Conservation (phyloP, 2,113 vertebrate species). For the Gyps fulvus region DNA sequence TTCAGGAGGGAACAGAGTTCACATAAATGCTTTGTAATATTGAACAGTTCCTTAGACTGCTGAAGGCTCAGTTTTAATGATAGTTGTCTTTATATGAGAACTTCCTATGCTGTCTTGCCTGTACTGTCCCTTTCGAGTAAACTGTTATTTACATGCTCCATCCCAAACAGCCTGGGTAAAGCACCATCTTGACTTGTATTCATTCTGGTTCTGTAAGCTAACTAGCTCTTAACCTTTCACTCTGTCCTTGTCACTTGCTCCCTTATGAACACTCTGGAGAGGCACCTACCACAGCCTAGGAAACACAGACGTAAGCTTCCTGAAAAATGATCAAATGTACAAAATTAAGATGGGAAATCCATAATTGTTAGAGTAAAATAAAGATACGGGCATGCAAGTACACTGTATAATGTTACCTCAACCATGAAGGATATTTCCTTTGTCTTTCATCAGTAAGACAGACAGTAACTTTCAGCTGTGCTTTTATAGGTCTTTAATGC, state of each 20-base stretch:
- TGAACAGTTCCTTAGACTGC: not conserved
- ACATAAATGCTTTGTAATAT: not conserved
- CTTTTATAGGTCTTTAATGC: not conserved
- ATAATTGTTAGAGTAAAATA: not conserved
- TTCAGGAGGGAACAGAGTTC: not conserved
- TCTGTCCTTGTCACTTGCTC: not conserved
- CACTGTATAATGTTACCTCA: not conserved
- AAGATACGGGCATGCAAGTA: not conserved
- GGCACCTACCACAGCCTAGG: fast-evolving
- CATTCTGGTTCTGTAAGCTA: not conserved
- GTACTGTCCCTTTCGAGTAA: not conserved
- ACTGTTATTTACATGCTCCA: not conserved
- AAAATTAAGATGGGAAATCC: not conserved
- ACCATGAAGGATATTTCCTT: not conserved
- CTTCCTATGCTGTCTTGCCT: not conserved
- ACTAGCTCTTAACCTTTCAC: not conserved
- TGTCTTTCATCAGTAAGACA: not conserved
- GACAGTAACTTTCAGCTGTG: not conserved
- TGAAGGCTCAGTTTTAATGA: not conserved
- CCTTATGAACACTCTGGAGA: not conserved
- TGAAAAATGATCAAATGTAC: not conserved
- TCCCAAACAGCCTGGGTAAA: not conserved
- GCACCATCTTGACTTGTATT: not conserved
- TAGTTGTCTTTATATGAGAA: not conserved
- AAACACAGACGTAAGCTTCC: fast-evolving